Evolutionary conservation across 2,797 vertebrate genomes (phyloP).

Genomic region (Oreochromis mossambicus): DNA sequence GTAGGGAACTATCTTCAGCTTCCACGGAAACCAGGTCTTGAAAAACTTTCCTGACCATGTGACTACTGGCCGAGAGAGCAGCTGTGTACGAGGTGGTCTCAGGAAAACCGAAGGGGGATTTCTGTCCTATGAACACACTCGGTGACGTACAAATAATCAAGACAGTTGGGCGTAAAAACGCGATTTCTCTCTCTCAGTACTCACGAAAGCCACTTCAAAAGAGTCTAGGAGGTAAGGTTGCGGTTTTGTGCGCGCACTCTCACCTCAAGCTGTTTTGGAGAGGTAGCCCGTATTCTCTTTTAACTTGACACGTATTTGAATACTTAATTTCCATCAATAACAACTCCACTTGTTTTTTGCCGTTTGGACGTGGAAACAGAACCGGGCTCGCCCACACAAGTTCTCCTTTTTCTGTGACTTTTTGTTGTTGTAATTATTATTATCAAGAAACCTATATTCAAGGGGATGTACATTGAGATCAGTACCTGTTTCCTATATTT

Average conservation of each 20-base stretch:
- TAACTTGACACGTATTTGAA: slow-evolving; percentile 18
- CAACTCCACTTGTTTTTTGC: slow-evolving; percentile 30
- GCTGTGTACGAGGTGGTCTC: not conserved
- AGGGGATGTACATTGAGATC: slow-evolving; percentile 14
- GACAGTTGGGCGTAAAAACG: not conserved
- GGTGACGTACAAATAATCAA: slow-evolving; percentile 45
- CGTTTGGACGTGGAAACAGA: slow-evolving; percentile 50
- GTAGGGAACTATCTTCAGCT: not conserved
- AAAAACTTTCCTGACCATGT: not conserved
- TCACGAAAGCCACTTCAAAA: slow-evolving; percentile 63
- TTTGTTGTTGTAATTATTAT: not conserved
- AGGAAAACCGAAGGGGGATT: slow-evolving; percentile 36
- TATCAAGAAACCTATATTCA: slow-evolving; percentile 21
- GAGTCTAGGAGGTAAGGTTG: not conserved
- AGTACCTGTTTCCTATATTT: not conserved
- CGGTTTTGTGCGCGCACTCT: slow-evolving; percentile 26
- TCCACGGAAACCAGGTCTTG: not conserved
- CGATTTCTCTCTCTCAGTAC: not conserved
- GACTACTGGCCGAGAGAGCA: not conserved
- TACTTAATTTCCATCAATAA: slow-evolving; percentile 65
- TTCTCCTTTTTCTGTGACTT: slow-evolving; percentile 29
- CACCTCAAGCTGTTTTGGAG: slow-evolving; percentile 66
- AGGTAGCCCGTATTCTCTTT: slow-evolving; percentile 17
- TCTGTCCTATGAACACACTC: slow-evolving; percentile 14
- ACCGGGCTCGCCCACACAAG: slow-evolving; percentile 37